phyloP scores from a whole-genome alignment of 2,888 invertebrate species.

The Zaprionus obscuricornis region DNA sequence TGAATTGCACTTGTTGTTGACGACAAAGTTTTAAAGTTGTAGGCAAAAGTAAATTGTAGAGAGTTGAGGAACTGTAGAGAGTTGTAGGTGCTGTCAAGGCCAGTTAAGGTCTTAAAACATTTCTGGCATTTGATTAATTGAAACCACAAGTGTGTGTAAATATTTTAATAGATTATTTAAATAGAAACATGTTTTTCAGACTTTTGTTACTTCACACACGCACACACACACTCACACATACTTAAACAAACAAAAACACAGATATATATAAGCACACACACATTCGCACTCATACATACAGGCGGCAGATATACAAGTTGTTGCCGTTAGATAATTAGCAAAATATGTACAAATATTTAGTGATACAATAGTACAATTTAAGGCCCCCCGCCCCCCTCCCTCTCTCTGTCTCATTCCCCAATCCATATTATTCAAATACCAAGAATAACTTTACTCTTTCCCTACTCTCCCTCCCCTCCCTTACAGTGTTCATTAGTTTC shows the following conservation, averaged over 20 bases:
- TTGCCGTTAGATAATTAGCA: constrained; percentile 65
- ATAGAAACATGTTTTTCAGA: constrained; percentile 78
- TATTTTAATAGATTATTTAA: constrained; percentile 75
- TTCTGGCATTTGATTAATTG: constrained; percentile 45
- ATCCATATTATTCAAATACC: no score
- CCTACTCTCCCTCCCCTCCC: background rate
- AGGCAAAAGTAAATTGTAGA: no score
- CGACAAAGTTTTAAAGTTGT: no score
- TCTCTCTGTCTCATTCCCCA: no score
- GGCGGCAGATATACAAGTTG: background rate
- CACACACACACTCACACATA: constrained; percentile 5
- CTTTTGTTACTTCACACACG: constrained; percentile 59
- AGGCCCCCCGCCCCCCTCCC: background rate
- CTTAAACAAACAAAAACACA: constrained; percentile 21
- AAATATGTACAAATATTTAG: constrained; percentile 76
- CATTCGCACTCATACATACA: constrained; percentile 24
- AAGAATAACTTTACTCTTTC: no score
- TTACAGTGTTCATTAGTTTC: no score
- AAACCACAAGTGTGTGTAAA: constrained; percentile 55
- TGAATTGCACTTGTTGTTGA: no score
- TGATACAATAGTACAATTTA: constrained; percentile 29
- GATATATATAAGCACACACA: constrained; percentile 8
- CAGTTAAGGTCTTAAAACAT: constrained; percentile 18
- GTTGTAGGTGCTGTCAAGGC: no score
- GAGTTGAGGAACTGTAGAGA: no score